Conservation (phyloP, 1,140 invertebrate genomes). For the Nylanderia fulva region DNA sequence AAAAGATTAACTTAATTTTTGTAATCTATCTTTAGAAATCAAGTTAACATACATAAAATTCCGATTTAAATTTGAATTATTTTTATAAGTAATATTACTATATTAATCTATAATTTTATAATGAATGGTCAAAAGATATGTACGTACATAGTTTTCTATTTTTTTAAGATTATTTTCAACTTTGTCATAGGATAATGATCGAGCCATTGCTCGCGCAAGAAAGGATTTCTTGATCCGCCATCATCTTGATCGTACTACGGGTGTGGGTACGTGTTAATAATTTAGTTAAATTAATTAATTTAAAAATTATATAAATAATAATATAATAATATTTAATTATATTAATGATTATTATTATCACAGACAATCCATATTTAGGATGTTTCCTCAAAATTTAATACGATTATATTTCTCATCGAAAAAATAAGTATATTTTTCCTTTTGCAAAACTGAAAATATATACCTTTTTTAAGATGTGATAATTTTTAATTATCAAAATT, state of each 20-base stretch:
- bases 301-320: background rate
- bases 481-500: too few species aligned
- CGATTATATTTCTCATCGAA: too few species aligned
- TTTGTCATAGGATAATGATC: constrained; percentile 83
- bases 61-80: too few species aligned
- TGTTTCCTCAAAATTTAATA: background rate
- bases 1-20: too few species aligned
- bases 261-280: constrained; percentile 85
- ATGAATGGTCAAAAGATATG: too few species aligned
- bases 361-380: background rate
- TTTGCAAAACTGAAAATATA: too few species aligned
- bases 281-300: constrained; percentile 4
- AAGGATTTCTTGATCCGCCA: constrained; percentile 88
- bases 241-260: constrained; percentile 90
- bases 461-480: too few species aligned
- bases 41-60: too few species aligned
- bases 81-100: too few species aligned
- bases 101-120: too few species aligned
- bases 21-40: too few species aligned
- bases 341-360: background rate
- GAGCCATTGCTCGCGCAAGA: constrained; percentile 85
- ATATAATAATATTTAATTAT: background rate
- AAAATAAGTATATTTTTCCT: too few species aligned
- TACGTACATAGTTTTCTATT: background rate
- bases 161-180: background rate